Evolutionary conservation across 2,797 vertebrate species (phyloP).

Genomic region (Xenopus petersii): DNA sequence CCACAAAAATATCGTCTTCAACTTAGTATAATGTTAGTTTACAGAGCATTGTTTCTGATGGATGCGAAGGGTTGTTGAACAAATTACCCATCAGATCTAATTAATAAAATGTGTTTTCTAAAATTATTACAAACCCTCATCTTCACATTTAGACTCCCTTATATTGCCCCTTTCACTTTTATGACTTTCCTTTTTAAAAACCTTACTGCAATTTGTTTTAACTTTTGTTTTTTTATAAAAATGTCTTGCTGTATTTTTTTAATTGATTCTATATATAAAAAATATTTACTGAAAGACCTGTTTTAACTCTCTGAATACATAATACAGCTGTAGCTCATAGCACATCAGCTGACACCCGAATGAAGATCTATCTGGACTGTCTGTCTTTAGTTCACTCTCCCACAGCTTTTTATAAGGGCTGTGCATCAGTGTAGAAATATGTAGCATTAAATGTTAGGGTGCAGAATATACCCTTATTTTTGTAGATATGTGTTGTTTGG

Average conservation of each 20-base stretch:
- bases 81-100: neutral
- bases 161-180: too few relatives aligned
- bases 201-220: too few relatives aligned
- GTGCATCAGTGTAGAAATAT: slow-evolving; percentile 22
- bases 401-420: slow-evolving; percentile 8
- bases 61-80: neutral
- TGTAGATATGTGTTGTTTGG: slow-evolving; percentile 25
- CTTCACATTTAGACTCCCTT: too few relatives aligned
- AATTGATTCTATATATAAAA: too few relatives aligned
- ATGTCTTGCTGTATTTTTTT: too few relatives aligned
- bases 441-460: slow-evolving; percentile 27
- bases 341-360: neutral
- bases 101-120: neutral
- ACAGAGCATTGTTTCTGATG: neutral
- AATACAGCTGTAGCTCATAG: neutral
- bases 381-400: neutral
- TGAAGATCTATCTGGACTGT: neutral
- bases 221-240: too few relatives aligned
- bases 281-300: too few relatives aligned
- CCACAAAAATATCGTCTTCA: too few relatives aligned
- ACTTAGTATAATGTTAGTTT: too few relatives aligned
- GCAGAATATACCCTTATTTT: slow-evolving; percentile 11
- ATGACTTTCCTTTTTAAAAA: too few relatives aligned
- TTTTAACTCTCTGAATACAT: neutral
- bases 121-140: too few relatives aligned